phyloP scores from a whole-genome alignment of 1,140 invertebrate species.

The Bombus superbus region DNA sequence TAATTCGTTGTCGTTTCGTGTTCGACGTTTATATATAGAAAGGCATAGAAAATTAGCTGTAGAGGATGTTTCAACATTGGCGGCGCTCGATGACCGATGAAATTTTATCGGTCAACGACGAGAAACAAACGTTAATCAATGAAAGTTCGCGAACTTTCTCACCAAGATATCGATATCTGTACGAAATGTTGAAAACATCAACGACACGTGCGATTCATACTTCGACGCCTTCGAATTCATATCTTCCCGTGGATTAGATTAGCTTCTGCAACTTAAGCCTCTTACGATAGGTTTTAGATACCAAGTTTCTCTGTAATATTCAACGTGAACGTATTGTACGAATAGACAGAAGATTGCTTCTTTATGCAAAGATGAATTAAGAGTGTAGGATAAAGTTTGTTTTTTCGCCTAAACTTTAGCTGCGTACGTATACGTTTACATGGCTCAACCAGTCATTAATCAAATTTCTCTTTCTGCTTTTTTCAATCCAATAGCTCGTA shows the following conservation, averaged over 20 bases:
- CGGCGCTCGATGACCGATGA: background rate
- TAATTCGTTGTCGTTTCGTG: background rate
- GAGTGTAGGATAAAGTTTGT: background rate
- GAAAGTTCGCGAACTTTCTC: background rate
- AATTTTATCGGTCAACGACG: too few relatives aligned
- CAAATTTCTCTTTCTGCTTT: background rate
- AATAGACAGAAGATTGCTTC: background rate
- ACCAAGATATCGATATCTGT: conserved; percentile 23
- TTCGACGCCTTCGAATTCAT: conserved; percentile 6
- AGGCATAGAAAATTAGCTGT: background rate
- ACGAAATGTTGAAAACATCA: conserved; percentile 20
- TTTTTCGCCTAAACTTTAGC: too few relatives aligned
- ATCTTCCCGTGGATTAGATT: conserved; percentile 31
- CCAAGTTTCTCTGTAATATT: too few relatives aligned
- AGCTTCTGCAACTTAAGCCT: background rate
- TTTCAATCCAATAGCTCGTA: background rate
- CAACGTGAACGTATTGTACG: background rate
- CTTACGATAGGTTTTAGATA: too few relatives aligned
- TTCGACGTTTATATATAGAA: background rate
- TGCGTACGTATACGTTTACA: background rate
- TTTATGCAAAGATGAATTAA: background rate
- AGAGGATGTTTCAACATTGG: background rate
- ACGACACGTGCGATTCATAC: background rate
- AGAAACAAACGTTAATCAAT: background rate
- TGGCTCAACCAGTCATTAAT: background rate